Evolutionary conservation across 2,113 vertebrate species (phyloP).

Genomic region (Chionomys nivalis): DNA sequence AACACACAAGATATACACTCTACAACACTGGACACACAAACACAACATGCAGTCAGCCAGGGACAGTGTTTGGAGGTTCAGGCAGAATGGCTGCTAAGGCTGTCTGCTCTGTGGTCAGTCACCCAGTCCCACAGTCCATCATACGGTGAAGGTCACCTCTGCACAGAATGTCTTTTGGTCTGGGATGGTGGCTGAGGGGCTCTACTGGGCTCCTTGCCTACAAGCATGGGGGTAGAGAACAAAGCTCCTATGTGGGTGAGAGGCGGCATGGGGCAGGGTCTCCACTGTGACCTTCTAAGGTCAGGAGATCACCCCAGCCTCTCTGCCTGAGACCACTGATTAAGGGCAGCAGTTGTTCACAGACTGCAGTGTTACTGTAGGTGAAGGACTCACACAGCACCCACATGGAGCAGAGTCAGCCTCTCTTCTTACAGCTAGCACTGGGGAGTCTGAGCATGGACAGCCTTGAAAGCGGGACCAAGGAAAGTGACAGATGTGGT

Average conservation of each 20-base stretch:
- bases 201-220: not conserved
- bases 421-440: not conserved
- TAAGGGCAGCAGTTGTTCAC: not conserved
- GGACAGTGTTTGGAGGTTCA: not conserved
- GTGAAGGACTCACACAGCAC: not conserved
- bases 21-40: not conserved
- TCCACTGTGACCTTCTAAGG: not conserved
- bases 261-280: not conserved
- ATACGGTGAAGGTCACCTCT: not conserved
- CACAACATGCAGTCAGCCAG: rapidly evolving
- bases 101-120: not conserved
- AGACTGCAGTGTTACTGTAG: too few relatives aligned
- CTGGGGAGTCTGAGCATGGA: not conserved
- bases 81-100: not conserved
- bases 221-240: rapidly evolving
- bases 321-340: not conserved
- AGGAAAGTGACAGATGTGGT: not conserved
- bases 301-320: not conserved
- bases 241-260: rapidly evolving
- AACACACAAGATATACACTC: constrained; percentile 73
- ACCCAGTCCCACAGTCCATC: not conserved
- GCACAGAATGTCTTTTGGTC: not conserved
- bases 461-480: not conserved
- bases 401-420: not conserved
- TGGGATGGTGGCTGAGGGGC: not conserved